A percentile compares a stretch with the other conserved stretches of the same genome.
phyloP scores from a whole-genome alignment of 2,888 invertebrate species.

The Octonoba sinensis region DNA sequence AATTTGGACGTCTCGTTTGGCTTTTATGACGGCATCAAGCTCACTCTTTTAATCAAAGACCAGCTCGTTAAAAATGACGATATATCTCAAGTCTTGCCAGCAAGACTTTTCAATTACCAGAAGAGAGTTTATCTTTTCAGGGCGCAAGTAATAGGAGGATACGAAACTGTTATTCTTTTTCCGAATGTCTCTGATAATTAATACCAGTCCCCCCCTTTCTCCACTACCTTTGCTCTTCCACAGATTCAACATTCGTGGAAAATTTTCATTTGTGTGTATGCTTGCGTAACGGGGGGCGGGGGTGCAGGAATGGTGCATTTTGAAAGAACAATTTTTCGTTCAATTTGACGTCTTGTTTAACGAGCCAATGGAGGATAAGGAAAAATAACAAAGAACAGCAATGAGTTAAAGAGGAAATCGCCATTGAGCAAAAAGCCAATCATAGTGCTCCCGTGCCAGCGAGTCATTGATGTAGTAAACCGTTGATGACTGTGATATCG shows the following conservation, averaged over 20 bases:
- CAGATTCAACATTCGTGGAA: slow-evolving; percentile 38
- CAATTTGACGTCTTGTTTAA: slow-evolving; percentile 36
- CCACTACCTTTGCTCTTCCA: background rate
- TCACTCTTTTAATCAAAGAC: slow-evolving; percentile 51
- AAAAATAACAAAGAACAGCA: slow-evolving; percentile 13
- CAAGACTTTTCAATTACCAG: slow-evolving; percentile 59
- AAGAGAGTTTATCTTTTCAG: slow-evolving; percentile 51
- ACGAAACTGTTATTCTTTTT: slow-evolving; percentile 54
- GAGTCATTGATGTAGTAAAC: slow-evolving; percentile 51
- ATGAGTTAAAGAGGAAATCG: slow-evolving; percentile 12
- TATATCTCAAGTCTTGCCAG: slow-evolving; percentile 28
- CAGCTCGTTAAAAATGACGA: slow-evolving; percentile 57
- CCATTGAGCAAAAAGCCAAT: slow-evolving; percentile 55
- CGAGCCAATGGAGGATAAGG: slow-evolving; percentile 47
- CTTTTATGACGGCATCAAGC: slow-evolving; percentile 59
- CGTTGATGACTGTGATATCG: slow-evolving; percentile 63
- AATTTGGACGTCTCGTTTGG: slow-evolving; percentile 48
- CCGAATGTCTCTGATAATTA: slow-evolving; percentile 60
- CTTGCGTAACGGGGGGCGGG: too few species aligned
- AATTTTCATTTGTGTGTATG: slow-evolving; percentile 23
- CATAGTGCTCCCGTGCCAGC: slow-evolving; percentile 15
- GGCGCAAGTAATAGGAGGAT: slow-evolving; percentile 1
- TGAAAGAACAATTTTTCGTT: slow-evolving; percentile 42
- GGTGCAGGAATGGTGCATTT: background rate
- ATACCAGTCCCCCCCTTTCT: slow-evolving; percentile 22